Base-by-base conservation (phyloP, 2,888 invertebrate genomes). In the Eupeodes luniger region DNA sequence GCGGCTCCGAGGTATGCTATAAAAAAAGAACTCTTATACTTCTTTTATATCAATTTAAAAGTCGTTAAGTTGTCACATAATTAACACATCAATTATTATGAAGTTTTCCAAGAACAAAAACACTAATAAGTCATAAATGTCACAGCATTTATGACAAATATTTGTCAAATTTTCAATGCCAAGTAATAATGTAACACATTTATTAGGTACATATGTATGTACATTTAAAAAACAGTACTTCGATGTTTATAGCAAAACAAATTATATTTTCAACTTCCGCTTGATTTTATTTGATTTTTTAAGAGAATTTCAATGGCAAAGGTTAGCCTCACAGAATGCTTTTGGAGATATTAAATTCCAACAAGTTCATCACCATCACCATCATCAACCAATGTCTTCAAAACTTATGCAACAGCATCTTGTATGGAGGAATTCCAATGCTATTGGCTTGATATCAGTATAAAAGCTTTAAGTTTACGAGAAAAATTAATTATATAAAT, bases 381-480 rank as follows among this genome's bases (percentile, higher is more conserved):
- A 47, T 27, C 67, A 67, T 67, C 49, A 66, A 27, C 44, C 34
- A 16, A 77, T 67, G 40, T 61, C 66, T 81, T 81, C 7, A 19
- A 51, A 80, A 57, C 55, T 80, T 85, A 76, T 83, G 78, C 19
- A 47, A 47, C 66, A 66, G 47, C 81, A 85, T 34, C 51, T 59
- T 9, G 57, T 47, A 59, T 67, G 14, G 49, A 81, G 67, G 81
- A 85, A 85, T 85, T 77, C 67, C 85, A 85, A 85, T 85, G 81
- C 27, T 85, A 74, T 67, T 27, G 1, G 53, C 72, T 74, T 66
- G 67, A 19, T 67, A 78, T 85, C 77, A 78, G 74, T 74, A 81
- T 85, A 64, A 66, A 66, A 66, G 14, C 47, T 70, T 51, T 72
- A 67, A 77, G 57, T 72, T 81, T 59, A 77, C 57, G 53, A 75